Evolutionary conservation across 2,113 vertebrate genomes (phyloP).

Genomic region (Symphodus melops): DNA sequence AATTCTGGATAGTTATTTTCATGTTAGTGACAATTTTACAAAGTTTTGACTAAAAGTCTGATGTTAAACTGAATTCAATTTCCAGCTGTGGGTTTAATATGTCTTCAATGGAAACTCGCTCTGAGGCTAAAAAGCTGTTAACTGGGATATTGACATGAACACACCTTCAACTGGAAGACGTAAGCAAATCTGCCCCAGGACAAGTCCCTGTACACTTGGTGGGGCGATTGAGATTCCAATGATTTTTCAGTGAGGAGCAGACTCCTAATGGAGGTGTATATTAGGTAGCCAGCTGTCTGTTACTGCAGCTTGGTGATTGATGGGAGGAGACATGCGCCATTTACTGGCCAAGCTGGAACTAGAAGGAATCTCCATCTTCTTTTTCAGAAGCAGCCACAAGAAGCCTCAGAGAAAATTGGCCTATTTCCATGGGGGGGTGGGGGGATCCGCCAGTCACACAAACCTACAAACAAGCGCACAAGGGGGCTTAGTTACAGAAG

Average conservation of each 20-base stretch:
- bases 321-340: slow-evolving; percentile 81
- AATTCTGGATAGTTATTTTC: background rate
- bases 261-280: slow-evolving; percentile 77
- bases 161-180: slow-evolving; percentile 46
- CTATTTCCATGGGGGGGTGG: slow-evolving; percentile 66
- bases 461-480: slow-evolving; percentile 43
- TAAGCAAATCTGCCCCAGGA: slow-evolving; percentile 43
- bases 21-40: background rate
- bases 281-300: slow-evolving; percentile 81
- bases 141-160: slow-evolving; percentile 53
- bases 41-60: slow-evolving; percentile 18
- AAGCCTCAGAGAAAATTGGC: slow-evolving; percentile 78
- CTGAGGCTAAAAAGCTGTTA: slow-evolving; percentile 40
- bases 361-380: slow-evolving; percentile 81
- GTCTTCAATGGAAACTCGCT: slow-evolving; percentile 6
- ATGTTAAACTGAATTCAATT: slow-evolving; percentile 22
- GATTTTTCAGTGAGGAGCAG: slow-evolving; percentile 67
- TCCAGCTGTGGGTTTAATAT: slow-evolving; percentile 31
- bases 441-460: slow-evolving; percentile 42
- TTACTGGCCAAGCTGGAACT: slow-evolving; percentile 79
- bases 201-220: slow-evolving; percentile 34
- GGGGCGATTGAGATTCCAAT: slow-evolving; percentile 59
- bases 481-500: slow-evolving; percentile 33
- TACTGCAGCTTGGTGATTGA: slow-evolving; percentile 75
- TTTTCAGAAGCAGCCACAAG: slow-evolving; percentile 75